These are phyloP conservation scores for Margaritifera margaritifera DNA, from an alignment of 2,888 invertebrate genomes.

Conservation along the genomic window DNA sequence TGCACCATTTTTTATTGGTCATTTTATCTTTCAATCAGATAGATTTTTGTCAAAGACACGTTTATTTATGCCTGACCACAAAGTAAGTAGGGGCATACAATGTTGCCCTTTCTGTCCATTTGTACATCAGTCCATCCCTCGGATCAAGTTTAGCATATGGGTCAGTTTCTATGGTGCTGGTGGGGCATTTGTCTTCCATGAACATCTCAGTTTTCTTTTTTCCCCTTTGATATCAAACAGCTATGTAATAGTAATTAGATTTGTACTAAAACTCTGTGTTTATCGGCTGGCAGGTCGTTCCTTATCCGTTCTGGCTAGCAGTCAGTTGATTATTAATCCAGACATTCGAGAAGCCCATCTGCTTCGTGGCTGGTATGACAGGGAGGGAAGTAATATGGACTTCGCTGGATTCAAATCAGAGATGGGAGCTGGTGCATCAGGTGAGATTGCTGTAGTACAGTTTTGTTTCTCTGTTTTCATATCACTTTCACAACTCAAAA, in stretches of 20 bases:
- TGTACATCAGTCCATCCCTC: no score
- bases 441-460: slow-evolving; percentile 10
- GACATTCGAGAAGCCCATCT: slow-evolving; percentile 89
- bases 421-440: slow-evolving; percentile 35
- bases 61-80: no score
- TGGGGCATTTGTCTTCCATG: no score
- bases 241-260: neutral
- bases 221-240: no score
- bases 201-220: no score
- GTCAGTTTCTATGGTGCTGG: neutral
- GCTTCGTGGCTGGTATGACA: slow-evolving; percentile 93
- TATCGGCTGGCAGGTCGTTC: slow-evolving; percentile 63
- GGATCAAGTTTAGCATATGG: no score
- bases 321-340: slow-evolving; percentile 84
- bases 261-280: neutral
- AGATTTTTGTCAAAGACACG: no score
- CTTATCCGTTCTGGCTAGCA: slow-evolving; percentile 67
- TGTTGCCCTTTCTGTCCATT: no score
- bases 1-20: no score
- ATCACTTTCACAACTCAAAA: neutral
- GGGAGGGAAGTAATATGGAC: slow-evolving; percentile 73
- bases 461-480: neutral
- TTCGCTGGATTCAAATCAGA: slow-evolving; percentile 65
- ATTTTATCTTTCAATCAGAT: no score
- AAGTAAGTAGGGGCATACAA: no score